Base-by-base conservation (phyloP, 2,888 invertebrate species). In the Nymphalis polychloros region DNA sequence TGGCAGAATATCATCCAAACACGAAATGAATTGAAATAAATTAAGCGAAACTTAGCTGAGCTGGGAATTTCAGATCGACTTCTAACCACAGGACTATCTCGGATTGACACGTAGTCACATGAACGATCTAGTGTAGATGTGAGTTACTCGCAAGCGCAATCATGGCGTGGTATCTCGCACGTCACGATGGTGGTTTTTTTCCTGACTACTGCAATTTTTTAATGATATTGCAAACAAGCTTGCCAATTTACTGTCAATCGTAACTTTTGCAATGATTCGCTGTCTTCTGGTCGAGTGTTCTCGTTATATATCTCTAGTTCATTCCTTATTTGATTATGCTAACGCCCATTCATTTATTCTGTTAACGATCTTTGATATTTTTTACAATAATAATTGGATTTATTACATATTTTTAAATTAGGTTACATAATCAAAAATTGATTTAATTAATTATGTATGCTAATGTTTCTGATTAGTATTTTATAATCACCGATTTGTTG, bases 141-240 rank as follows among this genome's bases (percentile, higher is more conserved):
- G 31, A 20, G 53, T 49, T 55, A 62, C 46, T 55, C 2, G 6
- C 17, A 31, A 31, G 20, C 17, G 48, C 57, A 48, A 62, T 55
- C 49, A 41, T 57, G 49, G 61, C 41, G 61, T 53, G 17, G 7
- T 35, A 35, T 23, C 46, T 41, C 49, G 49, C n/a, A 17, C 53
- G 66, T 61, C 53, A 61, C 31, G 23, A n/a, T 53, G 52, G 47
- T 19, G 47, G 46, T 49, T 66, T 66, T 41, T 66, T 66, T 61
- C 61, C 66, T 66, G 46, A 46, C 19, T 52, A 47, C 13, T 48
- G 53, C 48, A 41, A 49, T 61, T 66, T 64, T 61, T 61, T 66
- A 66, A 66, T 66, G 55, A 61, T 8, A 35, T 66, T 50, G 46
- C 46, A 52, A 52, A 63, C 8, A 27, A 41, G 27, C 41, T 46